Evolutionary conservation across 2,113 vertebrate genomes (phyloP).

Genomic region (Enhydra lutris): DNA sequence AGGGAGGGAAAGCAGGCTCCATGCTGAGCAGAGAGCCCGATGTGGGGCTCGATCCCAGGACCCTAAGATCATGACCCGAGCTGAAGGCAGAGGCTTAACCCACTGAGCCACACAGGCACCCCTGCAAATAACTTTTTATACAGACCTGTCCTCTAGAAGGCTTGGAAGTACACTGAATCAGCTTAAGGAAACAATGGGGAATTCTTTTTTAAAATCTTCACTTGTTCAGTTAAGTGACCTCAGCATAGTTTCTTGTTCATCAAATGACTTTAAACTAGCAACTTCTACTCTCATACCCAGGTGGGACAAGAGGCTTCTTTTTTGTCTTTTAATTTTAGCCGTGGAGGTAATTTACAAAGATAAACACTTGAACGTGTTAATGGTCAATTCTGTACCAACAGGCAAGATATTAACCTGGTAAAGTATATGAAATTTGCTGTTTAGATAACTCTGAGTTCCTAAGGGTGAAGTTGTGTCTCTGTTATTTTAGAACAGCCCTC

Average conservation of each 20-base stretch:
- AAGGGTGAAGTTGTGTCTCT: neutral
- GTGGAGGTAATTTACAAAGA: neutral
- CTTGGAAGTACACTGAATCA: neutral
- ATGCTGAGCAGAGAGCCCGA: too few relatives aligned
- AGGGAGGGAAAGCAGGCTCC: too few relatives aligned
- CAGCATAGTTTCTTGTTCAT: neutral
- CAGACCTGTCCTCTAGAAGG: neutral
- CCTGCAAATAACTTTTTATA: neutral
- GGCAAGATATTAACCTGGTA: neutral
- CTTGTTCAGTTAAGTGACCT: too few relatives aligned
- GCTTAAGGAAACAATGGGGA: neutral
- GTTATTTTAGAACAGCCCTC: slow-evolving; percentile 36
- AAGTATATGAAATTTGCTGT: neutral
- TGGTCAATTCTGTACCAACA: neutral
- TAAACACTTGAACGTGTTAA: neutral
- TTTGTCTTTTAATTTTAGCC: neutral
- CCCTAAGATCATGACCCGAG: too few relatives aligned
- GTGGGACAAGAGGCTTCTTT: neutral
- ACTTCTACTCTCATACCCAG: neutral
- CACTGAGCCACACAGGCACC: too few relatives aligned
- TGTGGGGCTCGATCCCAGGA: too few relatives aligned
- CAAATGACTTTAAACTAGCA: neutral
- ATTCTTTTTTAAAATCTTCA: neutral
- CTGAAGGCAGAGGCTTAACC: too few relatives aligned
- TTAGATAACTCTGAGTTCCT: neutral